Base-by-base conservation (phyloP, 92 coral and sea anemone genomes). In the Zoanthus sociatus region DNA sequence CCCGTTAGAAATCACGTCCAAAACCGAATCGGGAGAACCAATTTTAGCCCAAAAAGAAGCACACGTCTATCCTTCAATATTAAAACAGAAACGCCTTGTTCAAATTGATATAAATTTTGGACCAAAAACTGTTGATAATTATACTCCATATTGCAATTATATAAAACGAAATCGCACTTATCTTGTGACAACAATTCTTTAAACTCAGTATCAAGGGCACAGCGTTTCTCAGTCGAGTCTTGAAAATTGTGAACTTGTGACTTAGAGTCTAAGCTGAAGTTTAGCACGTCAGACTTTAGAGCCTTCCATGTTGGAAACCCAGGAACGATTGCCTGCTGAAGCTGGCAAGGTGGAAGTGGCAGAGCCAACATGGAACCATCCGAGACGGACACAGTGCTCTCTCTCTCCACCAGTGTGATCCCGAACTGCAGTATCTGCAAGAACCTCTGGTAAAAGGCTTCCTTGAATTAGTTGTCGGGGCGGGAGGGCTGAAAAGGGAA, bases 361-460 rank as follows among this genome's bases (percentile, higher is more conserved):
- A 26, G 26, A 26, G 26, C 26, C 26, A 26, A 26, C 26, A 0
- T 26, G 26, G 26, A 26, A 26, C 26, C 26, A 0, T 26, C 26
- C 26, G 48, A 83, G 33, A 20, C 83, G 16, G 60, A 83, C 83
- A 3, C 82, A 82, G 87, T 82, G 69, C 78, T 83, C 87, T 83
- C 87, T 83, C 87, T 67, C 78, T 45, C 87, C 87, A 83, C 87
- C 87, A 83, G 78, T 83, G 87, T 12, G 55, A 60, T 11, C 37
- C 46, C 2, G 73, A 47, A 53, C 79, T 67, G 51, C 79, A 76
- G 67, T 76, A 76, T 76, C 79, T 76, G n/a, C 79, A 76, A 7
- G 50, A 18, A 9, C 1, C 50, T 31, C 48, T 30, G 11, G 16
- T 13, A 20, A 53, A 77, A 44, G 42, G 10, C 60, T 31, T 20